Percentiles rank a stretch among this genome's conserved stretches.
phyloP scores from a whole-genome alignment of 2,888 invertebrate genomes.

The Nebria salina region DNA sequence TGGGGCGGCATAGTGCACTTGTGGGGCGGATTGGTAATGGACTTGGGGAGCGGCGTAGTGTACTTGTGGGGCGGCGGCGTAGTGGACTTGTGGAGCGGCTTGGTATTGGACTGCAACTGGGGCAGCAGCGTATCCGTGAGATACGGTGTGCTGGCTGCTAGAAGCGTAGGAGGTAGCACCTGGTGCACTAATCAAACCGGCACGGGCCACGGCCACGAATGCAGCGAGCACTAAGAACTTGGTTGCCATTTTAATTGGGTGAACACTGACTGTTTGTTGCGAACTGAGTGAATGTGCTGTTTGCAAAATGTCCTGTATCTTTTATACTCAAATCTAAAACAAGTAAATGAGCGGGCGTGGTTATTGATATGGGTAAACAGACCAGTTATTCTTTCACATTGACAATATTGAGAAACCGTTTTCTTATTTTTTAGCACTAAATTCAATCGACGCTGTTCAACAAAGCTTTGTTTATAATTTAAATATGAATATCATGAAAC shows the following conservation, averaged over 20 bases:
- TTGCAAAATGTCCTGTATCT: conserved; percentile 3
- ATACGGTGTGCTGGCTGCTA: conserved; percentile 28
- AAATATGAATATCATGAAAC: no score
- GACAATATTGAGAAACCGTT: not conserved
- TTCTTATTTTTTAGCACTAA: not conserved
- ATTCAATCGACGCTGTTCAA: not conserved
- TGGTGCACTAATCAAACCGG: conserved; percentile 66
- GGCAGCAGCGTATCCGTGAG: conserved; percentile 53
- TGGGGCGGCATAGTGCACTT: conserved; percentile 10
- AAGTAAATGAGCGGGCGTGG: not conserved
- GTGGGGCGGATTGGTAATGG: not conserved
- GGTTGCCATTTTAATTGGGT: conserved; percentile 25
- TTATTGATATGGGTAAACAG: not conserved
- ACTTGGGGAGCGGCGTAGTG: conserved; percentile 13
- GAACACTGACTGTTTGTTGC: conserved; percentile 17
- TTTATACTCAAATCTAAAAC: conserved; percentile 19
- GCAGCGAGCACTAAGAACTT: conserved; percentile 57
- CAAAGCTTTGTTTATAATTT: no score
- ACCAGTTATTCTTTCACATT: not conserved
- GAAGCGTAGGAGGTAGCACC: conserved; percentile 52
- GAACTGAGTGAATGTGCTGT: conserved; percentile 26
- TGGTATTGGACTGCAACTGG: conserved; percentile 60
- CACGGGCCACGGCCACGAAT: conserved; percentile 60
- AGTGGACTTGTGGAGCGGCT: conserved; percentile 55
- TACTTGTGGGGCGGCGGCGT: conserved; percentile 14